Conservation (phyloP, 2,797 vertebrate genomes). For the Sebastes matsubarae region DNA sequence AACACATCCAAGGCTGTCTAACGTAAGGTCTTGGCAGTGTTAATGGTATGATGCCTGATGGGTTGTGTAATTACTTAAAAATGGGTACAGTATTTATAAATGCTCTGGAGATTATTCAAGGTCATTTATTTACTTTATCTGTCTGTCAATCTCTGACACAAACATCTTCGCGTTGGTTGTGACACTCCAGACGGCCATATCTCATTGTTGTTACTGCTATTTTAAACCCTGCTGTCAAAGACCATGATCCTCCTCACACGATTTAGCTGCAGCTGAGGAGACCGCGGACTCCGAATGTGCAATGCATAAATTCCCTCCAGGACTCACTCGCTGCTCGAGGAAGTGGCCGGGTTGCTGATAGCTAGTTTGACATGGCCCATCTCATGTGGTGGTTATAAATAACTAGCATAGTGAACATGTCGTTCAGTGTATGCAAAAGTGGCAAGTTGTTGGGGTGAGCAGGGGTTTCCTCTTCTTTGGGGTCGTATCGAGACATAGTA, state of each 20-base stretch:
- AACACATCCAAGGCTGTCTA: neutral
- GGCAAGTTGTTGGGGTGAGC: neutral
- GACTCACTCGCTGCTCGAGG: neutral
- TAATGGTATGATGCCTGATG: neutral
- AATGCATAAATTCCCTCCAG: neutral
- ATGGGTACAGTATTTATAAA: neutral
- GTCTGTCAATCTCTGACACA: neutral
- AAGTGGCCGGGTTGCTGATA: neutral
- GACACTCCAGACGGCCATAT: neutral
- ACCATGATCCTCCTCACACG: neutral
- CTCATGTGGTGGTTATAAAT: constrained; percentile 60
- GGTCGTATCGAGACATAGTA: neutral
- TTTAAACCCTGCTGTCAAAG: neutral
- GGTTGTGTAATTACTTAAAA: neutral
- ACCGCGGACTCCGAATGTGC: neutral
- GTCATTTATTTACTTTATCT: neutral
- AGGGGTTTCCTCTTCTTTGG: neutral
- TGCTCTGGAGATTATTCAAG: neutral
- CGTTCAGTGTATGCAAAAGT: constrained; percentile 8
- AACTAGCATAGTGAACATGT: constrained; percentile 54
- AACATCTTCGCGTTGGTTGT: neutral
- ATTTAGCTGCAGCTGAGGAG: neutral
- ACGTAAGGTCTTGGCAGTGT: neutral
- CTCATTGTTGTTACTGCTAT: neutral
- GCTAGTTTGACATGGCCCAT: constrained; percentile 1